Conservation (phyloP, 1,140 invertebrate species). For the Calliphora vicina region DNA sequence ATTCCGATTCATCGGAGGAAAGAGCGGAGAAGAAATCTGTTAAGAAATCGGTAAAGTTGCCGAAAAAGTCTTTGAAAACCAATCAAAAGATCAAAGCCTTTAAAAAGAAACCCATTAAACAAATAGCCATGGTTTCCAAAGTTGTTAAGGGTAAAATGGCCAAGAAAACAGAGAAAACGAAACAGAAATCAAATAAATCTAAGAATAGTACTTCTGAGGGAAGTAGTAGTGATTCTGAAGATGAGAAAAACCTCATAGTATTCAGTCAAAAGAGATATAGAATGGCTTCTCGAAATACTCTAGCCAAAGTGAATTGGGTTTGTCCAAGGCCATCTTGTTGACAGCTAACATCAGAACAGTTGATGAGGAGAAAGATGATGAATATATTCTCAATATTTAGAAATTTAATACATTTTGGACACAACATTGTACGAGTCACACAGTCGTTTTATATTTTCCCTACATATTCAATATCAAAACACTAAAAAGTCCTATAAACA, state of each 20-base stretch:
- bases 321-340: conserved; percentile 60
- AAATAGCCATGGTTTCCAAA: neutral
- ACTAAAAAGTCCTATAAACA: too few relatives aligned
- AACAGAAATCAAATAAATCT: neutral
- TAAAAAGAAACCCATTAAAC: neutral
- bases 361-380: conserved; percentile 53
- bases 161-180: conserved; percentile 11
- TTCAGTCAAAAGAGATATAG: conserved; percentile 78
- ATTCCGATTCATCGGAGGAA: neutral
- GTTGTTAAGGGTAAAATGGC: conserved; percentile 8
- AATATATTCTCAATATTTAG: too few relatives aligned
- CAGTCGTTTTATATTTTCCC: too few relatives aligned
- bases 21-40: neutral
- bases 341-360: conserved; percentile 55
- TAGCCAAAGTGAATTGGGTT: conserved; percentile 82
- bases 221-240: conserved; percentile 52
- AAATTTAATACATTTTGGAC: too few relatives aligned
- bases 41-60: neutral
- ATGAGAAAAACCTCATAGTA: conserved; percentile 53
- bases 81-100: neutral
- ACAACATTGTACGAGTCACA: too few relatives aligned
- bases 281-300: conserved; percentile 86
- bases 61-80: neutral
- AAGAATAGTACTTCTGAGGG: conserved; percentile 37
- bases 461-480: too few relatives aligned